Evolutionary conservation across 2,888 invertebrate species (phyloP).

Genomic region (Netelia virgata): DNA sequence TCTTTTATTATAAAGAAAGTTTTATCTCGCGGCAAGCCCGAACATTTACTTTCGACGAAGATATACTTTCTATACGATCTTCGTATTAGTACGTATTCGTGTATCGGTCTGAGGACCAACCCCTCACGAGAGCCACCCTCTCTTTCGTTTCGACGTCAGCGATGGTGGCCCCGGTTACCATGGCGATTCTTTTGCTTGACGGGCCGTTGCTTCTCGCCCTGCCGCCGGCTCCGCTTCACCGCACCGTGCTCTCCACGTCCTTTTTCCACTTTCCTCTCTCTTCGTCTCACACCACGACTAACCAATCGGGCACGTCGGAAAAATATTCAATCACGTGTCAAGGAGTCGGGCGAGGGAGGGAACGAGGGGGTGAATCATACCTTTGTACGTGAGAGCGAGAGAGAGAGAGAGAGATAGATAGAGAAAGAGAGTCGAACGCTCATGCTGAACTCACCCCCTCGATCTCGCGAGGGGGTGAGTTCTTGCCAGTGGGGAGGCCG

Average conservation of each 20-base stretch:
- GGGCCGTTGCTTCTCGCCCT: slow-evolving; percentile 77
- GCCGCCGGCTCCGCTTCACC: slow-evolving; percentile 58
- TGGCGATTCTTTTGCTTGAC: slow-evolving; percentile 84
- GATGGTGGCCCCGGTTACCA: slow-evolving; percentile 81
- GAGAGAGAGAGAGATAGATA: slow-evolving; percentile 70
- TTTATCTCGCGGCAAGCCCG: not conserved
- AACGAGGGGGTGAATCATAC: slow-evolving; percentile 66
- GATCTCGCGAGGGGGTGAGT: slow-evolving; percentile 68
- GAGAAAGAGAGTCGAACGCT: slow-evolving; percentile 56
- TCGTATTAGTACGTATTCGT: slow-evolving; percentile 49
- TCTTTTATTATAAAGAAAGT: not conserved
- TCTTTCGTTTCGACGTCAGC: slow-evolving; percentile 67
- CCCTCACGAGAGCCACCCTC: slow-evolving; percentile 67
- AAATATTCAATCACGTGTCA: slow-evolving; percentile 85
- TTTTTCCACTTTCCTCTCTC: slow-evolving; percentile 69
- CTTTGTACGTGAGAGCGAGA: slow-evolving; percentile 64
- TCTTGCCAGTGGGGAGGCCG: slow-evolving; percentile 44
- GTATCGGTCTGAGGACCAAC: slow-evolving; percentile 59
- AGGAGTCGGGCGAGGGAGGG: slow-evolving; percentile 78
- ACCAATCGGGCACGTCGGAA: slow-evolving; percentile 84
- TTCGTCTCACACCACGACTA: slow-evolving; percentile 79
- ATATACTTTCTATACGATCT: slow-evolving; percentile 1
- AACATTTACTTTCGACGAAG: not conserved
- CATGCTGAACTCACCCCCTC: slow-evolving; percentile 64
- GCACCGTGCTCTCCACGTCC: slow-evolving; percentile 46